These are phyloP conservation scores for Platycnemis pennipes DNA, from an alignment of 2,888 invertebrate species.

Conservation along the genomic window DNA sequence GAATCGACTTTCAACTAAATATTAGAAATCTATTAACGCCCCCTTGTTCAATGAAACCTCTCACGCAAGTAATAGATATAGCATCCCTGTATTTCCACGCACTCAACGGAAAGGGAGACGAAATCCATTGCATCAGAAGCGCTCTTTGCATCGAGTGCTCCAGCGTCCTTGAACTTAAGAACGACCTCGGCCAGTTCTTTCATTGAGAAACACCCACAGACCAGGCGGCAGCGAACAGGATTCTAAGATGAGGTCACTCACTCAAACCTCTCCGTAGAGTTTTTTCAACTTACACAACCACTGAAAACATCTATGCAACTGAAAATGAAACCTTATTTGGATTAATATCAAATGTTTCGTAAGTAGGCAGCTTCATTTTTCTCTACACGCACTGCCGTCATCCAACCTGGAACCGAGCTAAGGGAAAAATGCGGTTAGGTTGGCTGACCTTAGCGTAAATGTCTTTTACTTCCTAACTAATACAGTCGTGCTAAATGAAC, in stretches of 20 bases:
- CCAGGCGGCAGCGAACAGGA: neutral
- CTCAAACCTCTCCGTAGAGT: neutral
- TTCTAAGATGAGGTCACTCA: constrained; percentile 26
- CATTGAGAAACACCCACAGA: constrained; percentile 34
- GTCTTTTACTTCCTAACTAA: neutral
- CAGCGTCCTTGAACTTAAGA: constrained; percentile 8
- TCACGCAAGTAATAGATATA: too few relatives aligned
- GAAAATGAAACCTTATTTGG: constrained; percentile 35
- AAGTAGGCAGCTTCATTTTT: neutral
- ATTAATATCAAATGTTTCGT: neutral
- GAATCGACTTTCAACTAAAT: too few relatives aligned
- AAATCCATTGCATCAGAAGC: neutral
- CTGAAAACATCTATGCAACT: neutral
- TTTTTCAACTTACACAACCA: neutral
- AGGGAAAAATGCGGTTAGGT: neutral
- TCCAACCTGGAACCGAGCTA: neutral
- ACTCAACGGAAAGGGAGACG: neutral
- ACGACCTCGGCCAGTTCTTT: constrained; percentile 39
- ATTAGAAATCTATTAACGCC: too few relatives aligned
- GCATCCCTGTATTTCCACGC: too few relatives aligned
- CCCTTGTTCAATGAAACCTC: too few relatives aligned
- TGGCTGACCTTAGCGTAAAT: neutral
- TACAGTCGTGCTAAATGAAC: too few relatives aligned
- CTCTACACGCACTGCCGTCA: neutral
- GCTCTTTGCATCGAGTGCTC: constrained; percentile 13